Base-by-base conservation (phyloP, 2,113 vertebrate genomes). In the Tor tambroides region DNA sequence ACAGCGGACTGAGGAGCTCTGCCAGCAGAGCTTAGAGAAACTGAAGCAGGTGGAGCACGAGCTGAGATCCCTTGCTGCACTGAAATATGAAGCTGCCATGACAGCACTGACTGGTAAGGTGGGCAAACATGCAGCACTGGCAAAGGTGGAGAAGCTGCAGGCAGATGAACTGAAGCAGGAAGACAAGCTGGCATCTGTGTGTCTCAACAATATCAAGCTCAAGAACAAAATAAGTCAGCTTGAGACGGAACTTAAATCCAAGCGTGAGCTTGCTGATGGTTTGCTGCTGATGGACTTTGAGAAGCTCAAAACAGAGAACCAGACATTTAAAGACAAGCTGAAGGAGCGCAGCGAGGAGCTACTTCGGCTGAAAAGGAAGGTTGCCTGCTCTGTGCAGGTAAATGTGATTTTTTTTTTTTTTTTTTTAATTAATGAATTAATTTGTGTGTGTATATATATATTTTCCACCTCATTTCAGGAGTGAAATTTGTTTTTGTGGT, bases 141-240 rank as follows among this genome's bases (percentile, higher is more conserved):
- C 80, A n/a, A 91, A 93, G 77, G 92, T 90, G 69, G 94, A 94
- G 11, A 88, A 88, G 9, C 85, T 94, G 35, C 93, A 95, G 85
- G 89, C 76, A 0, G 38, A 86, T 0, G 96, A 96, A 91, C 87
- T 92, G 51, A 91, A 76, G 0, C 94, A 87, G n/a, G 95, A 97
- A 82, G 84, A 89, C 0, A 63, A 93, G 63, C 88, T 93, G 79
- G 78, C 67, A 6, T 79, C 80, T 71, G 90, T 93, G 51, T 90
- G 94, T 0, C 89, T 95, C 2, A 93, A 95, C 86, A 95, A 96
- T 77, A 93, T 96, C 89, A 95, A 93, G 86, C 89, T 97, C 81
- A 94, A 89, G 86, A 93, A 91, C n/a, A 93, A 90, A 88, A 69
- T 94, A 74, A 15, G 15, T 38, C 91, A 88, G 0, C 90, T 96